phyloP scores from a whole-genome alignment of 2,113 vertebrate genomes.

The Proterorhinus semilunaris region DNA sequence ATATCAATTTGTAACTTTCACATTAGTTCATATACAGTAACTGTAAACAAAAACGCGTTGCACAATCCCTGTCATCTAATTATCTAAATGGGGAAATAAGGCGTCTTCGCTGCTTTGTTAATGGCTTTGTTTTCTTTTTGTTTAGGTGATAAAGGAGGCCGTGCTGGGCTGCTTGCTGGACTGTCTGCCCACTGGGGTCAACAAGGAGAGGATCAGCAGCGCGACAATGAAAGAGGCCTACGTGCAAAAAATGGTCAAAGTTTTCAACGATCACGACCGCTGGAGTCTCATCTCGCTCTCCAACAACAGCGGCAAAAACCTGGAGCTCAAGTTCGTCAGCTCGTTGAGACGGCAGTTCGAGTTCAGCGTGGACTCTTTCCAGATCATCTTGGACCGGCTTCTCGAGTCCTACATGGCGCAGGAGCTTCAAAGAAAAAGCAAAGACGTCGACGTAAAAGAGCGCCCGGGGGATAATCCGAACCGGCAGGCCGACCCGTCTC shows the following conservation, averaged over 20 bases:
- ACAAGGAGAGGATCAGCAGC: slow-evolving; percentile 90
- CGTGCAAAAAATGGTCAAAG: slow-evolving; percentile 97
- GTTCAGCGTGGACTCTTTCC: slow-evolving; percentile 98
- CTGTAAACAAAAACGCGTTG: too few relatives aligned
- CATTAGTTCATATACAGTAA: too few relatives aligned
- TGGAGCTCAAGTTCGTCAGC: slow-evolving; percentile 94
- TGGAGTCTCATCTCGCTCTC: slow-evolving; percentile 98
- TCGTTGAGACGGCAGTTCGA: slow-evolving; percentile 91
- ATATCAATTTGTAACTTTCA: too few relatives aligned
- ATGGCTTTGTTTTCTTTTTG: slow-evolving; percentile 50
- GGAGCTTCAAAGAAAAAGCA: slow-evolving; percentile 58
- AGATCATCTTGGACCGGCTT: slow-evolving; percentile 89
- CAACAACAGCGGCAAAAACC: slow-evolving; percentile 95
- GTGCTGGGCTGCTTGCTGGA: slow-evolving; percentile 88
- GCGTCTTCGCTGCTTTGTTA: slow-evolving; percentile 20
- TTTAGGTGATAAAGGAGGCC: slow-evolving; percentile 89
- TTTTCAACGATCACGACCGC: slow-evolving; percentile 87
- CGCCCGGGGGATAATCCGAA: slow-evolving; percentile 24
- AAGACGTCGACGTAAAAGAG: slow-evolving; percentile 44
- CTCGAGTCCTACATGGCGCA: slow-evolving; percentile 81
- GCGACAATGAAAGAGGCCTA: slow-evolving; percentile 94
- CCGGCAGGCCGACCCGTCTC: slow-evolving; percentile 26
- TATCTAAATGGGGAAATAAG: too few relatives aligned
- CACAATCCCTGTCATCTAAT: too few relatives aligned
- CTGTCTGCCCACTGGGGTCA: slow-evolving; percentile 89